Conservation (phyloP, 2,888 invertebrate genomes). For the Epinotia bilunana region DNA sequence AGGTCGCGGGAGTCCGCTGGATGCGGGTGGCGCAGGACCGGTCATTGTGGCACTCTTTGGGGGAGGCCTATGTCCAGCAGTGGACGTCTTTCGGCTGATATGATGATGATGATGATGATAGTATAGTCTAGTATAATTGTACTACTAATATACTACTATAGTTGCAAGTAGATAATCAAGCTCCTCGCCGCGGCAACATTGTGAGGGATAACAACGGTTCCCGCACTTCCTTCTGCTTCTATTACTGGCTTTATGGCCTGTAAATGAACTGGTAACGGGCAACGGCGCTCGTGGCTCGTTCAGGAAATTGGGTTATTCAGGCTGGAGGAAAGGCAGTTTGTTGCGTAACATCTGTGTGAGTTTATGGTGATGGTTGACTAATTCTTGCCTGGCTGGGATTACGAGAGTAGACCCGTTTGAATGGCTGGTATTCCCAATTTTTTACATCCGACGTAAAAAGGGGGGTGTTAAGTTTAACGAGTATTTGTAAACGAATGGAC, state of each 20-base stretch:
- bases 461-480: no score
- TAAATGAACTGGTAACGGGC: conserved; percentile 23
- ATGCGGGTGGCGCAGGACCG: no score
- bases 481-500: no score
- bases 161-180: background rate
- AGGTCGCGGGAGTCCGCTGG: no score
- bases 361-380: background rate
- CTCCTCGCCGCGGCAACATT: background rate
- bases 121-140: no score
- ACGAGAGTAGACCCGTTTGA: background rate
- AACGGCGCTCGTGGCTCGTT: conserved; percentile 5
- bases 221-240: conserved; percentile 3
- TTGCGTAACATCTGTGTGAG: background rate
- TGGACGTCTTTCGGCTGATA: no score
- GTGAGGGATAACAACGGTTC: background rate
- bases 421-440: no score
- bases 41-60: no score
- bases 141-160: no score
- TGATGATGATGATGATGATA: no score
- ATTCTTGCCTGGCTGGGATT: background rate
- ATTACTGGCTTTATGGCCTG: conserved; percentile 22
- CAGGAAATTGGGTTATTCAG: conserved; percentile 21
- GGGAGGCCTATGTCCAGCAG: no score
- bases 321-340: background rate
- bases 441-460: no score